Conservation (phyloP, 2,888 invertebrate genomes). For the Xestia sexstrigata region DNA sequence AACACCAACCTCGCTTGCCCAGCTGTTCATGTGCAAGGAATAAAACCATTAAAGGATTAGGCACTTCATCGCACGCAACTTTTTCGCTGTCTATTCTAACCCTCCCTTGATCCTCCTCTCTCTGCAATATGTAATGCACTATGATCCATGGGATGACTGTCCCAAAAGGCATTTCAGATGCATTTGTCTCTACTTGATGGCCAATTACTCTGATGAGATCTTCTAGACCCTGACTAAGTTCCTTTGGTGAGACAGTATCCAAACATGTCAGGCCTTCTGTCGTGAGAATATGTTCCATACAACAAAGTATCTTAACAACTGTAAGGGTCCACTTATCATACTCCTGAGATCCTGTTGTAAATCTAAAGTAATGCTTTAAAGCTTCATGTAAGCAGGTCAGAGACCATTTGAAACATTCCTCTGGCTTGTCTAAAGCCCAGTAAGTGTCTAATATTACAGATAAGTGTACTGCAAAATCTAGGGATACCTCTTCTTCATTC, state of each 20-base stretch:
- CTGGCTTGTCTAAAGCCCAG: conserved; percentile 91
- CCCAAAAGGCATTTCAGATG: conserved; percentile 92
- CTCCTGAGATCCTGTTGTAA: conserved; percentile 83
- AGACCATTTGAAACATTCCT: conserved; percentile 94
- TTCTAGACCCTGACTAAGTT: conserved; percentile 93
- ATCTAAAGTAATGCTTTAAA: conserved; percentile 91
- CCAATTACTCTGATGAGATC: conserved; percentile 94
- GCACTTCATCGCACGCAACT: conserved; percentile 91
- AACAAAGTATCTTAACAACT: conserved; percentile 85
- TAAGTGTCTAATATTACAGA: conserved; percentile 92
- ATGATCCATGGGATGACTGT: conserved; percentile 96
- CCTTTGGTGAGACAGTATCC: conserved; percentile 90
- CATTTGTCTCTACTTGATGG: conserved; percentile 94
- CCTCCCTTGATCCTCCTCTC: conserved; percentile 93
- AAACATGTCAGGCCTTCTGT: conserved; percentile 86
- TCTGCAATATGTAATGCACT: conserved; percentile 94
- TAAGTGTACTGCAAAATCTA: conserved; percentile 91
- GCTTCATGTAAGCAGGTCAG: conserved; percentile 94
- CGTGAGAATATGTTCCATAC: conserved; percentile 86
- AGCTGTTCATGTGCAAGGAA: conserved; percentile 96
- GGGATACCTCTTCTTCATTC: conserved; percentile 85
- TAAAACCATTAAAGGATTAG: conserved; percentile 94
- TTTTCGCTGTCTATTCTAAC: conserved; percentile 86
- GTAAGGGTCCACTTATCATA: conserved; percentile 87
- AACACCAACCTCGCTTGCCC: conserved; percentile 94